Conservation (phyloP, 2,113 vertebrate species). For the Kryptolebias marmoratus region DNA sequence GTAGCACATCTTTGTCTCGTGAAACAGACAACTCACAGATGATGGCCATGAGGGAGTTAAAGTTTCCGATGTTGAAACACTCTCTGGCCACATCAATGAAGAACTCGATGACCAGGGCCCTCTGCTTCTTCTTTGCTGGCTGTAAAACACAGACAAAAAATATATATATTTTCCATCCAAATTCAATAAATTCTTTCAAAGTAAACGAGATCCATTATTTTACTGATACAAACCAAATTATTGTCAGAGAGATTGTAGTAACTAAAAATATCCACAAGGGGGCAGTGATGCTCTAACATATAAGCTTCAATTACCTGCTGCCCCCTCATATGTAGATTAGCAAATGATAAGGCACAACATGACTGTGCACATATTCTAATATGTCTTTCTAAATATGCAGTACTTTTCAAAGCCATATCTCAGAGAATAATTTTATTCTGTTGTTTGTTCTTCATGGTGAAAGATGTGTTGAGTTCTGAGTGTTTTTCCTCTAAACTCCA, state of each 20-base stretch:
- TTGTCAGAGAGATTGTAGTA: slow-evolving; percentile 7
- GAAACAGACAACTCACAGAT: slow-evolving; percentile 86
- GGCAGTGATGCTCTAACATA: slow-evolving; percentile 24
- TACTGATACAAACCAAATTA: neutral
- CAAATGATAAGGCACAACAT: neutral
- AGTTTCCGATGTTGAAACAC: slow-evolving; percentile 97
- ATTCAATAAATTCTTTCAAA: neutral
- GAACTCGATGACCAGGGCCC: slow-evolving; percentile 93
- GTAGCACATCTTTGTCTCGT: neutral
- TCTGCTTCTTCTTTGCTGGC: slow-evolving; percentile 95
- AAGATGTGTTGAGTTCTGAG: neutral
- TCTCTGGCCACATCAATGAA: slow-evolving; percentile 94
- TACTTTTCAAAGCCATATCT: neutral
- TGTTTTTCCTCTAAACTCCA: neutral
- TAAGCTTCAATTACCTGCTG: neutral
- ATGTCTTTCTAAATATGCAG: neutral
- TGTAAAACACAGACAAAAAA: slow-evolving; percentile 57
- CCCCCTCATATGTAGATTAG: neutral
- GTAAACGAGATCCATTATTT: neutral
- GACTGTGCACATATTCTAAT: neutral
- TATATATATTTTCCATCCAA: neutral
- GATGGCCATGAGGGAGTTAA: slow-evolving; percentile 96
- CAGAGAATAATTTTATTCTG: neutral
- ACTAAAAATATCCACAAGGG: slow-evolving; percentile 16
- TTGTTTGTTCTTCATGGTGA: neutral